These are phyloP conservation scores for Myiothlypis chrysogaster DNA, from an alignment of 2,797 vertebrate genomes.

Conservation along the genomic window DNA sequence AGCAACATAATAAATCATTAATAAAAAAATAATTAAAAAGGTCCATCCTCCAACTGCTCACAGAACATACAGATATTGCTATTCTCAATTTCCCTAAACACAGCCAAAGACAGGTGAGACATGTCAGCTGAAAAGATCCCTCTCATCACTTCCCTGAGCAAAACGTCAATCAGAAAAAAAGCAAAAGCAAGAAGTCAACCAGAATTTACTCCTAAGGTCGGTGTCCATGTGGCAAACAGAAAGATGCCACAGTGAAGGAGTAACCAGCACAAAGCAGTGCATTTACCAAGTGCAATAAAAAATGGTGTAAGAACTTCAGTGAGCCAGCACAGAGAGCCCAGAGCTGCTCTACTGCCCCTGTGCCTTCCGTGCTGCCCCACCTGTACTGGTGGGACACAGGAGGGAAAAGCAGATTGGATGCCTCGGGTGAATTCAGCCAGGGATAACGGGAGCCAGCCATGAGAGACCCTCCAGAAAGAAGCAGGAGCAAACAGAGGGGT, in stretches of 20 bases:
- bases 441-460: neutral
- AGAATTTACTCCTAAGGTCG: neutral
- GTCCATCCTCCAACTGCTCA: neutral
- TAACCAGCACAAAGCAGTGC: neutral
- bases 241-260: neutral
- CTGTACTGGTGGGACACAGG: rapidly evolving
- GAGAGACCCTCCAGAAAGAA: neutral
- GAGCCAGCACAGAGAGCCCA: neutral
- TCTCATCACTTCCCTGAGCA: neutral
- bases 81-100: neutral
- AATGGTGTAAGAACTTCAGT: neutral
- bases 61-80: neutral
- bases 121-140: neutral
- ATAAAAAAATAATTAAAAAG: neutral
- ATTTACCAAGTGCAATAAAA: neutral
- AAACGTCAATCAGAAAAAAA: neutral
- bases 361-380: neutral
- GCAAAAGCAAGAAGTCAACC: neutral
- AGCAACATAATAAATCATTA: neutral
- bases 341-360: neutral
- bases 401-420: neutral
- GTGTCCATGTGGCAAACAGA: neutral
- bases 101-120: neutral
- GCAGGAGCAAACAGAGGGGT: neutral
- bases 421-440: neutral